Conservation (phyloP, 2,888 invertebrate genomes). For the Dysmachus trigonus region DNA sequence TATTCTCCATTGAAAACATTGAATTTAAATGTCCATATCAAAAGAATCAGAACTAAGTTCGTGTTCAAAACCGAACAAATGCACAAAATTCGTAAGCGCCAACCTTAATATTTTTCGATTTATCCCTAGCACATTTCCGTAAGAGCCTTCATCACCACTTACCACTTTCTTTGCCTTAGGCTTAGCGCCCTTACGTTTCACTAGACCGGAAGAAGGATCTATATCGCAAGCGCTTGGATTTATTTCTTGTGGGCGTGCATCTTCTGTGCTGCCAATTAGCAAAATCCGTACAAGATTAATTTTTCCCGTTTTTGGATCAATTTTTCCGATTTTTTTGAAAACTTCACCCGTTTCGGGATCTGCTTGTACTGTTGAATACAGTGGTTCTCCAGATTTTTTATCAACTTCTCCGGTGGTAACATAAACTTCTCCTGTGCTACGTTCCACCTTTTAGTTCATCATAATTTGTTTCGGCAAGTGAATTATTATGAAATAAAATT, state of each 20-base stretch:
- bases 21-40: too few species aligned
- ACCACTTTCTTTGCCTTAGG: neutral
- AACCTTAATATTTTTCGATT: too few species aligned
- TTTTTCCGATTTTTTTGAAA: constrained; percentile 75
- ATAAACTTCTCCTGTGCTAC: constrained; percentile 63
- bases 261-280: neutral
- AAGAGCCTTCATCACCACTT: too few species aligned
- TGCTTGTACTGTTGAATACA: constrained; percentile 75
- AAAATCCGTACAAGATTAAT: constrained; percentile 57
- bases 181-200: neutral
- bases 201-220: neutral
- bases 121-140: too few species aligned
- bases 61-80: too few species aligned
- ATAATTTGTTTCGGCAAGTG: neutral
- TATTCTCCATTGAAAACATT: too few species aligned
- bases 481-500: neutral
- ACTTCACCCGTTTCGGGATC: constrained; percentile 78
- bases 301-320: constrained; percentile 75
- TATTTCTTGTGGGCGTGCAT: neutral
- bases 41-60: too few species aligned
- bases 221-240: neutral
- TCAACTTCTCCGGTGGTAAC: constrained; percentile 73
- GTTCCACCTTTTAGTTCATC: neutral
- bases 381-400: constrained; percentile 71
- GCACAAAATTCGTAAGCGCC: too few species aligned